phyloP scores from a whole-genome alignment of 2,888 invertebrate species.

The Yponomeuta cagnagella region DNA sequence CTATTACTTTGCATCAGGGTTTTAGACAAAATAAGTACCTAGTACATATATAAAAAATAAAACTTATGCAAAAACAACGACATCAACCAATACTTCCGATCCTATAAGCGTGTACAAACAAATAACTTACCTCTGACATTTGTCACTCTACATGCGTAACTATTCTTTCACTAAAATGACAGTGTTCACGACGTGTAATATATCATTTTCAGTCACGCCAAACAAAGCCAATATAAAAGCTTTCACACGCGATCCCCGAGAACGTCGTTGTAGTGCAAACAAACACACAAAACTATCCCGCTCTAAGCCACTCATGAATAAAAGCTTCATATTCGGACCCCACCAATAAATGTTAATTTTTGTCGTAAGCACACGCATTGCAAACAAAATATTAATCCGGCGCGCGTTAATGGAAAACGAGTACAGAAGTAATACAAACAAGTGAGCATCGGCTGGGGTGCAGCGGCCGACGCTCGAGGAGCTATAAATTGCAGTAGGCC shows the following conservation, averaged over 20 bases:
- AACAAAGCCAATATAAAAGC: slow-evolving; percentile 68
- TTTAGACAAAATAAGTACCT: too few species aligned
- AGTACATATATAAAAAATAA: too few species aligned
- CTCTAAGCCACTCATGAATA: slow-evolving; percentile 72
- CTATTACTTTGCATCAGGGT: too few species aligned
- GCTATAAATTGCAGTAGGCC: slow-evolving; percentile 66
- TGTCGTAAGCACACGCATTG: slow-evolving; percentile 67
- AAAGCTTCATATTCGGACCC: slow-evolving; percentile 68
- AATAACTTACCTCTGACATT: slow-evolving; percentile 38
- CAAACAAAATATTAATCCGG: slow-evolving; percentile 73
- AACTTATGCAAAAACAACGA: too few species aligned
- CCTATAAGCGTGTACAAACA: too few species aligned
- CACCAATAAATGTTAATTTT: slow-evolving; percentile 74
- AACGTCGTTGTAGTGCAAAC: slow-evolving; percentile 55
- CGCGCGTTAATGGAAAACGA: slow-evolving; percentile 72
- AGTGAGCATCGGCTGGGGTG: slow-evolving; percentile 43
- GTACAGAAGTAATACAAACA: slow-evolving; percentile 66
- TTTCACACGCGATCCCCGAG: slow-evolving; percentile 69
- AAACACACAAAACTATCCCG: slow-evolving; percentile 68
- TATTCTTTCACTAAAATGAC: slow-evolving; percentile 61
- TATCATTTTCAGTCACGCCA: slow-evolving; percentile 71
- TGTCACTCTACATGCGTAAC: slow-evolving; percentile 47
- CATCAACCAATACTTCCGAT: too few species aligned
- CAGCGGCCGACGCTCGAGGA: slow-evolving; percentile 36
- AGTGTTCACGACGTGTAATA: slow-evolving; percentile 68